Conservation (phyloP, 2,797 vertebrate genomes). For the Morus bassanus region DNA sequence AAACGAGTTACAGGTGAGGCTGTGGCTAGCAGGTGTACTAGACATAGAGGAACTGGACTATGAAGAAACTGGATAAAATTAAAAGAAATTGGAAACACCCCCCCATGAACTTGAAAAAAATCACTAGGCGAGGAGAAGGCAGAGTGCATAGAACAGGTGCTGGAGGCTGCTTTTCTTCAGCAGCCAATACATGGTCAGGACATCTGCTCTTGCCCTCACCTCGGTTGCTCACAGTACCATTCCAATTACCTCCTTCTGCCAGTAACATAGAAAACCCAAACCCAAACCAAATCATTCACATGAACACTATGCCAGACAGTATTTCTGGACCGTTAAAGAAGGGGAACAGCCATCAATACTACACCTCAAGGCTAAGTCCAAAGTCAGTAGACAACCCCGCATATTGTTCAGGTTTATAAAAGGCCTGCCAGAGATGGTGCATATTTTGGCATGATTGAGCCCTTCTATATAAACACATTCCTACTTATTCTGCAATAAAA, state of each 20-base stretch:
- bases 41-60: neutral
- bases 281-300: neutral
- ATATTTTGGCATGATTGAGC: neutral
- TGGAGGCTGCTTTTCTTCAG: neutral
- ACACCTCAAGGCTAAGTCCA: neutral
- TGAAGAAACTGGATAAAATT: neutral
- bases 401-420: neutral
- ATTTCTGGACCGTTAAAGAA: neutral
- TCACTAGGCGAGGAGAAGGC: neutral
- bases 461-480: neutral
- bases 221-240: neutral
- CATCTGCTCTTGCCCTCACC: neutral
- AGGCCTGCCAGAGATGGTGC: neutral
- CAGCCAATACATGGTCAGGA: neutral
- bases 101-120: neutral
- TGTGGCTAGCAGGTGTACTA: neutral
- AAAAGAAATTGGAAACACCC: neutral
- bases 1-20: neutral
- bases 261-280: neutral
- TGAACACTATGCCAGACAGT: neutral
- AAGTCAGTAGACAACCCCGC: neutral
- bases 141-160: neutral
- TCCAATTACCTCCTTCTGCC: neutral
- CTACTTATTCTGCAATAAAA: neutral
- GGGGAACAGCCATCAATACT: neutral